phyloP scores from a whole-genome alignment of 2,113 vertebrate species.

The Myiagra hebetior region DNA sequence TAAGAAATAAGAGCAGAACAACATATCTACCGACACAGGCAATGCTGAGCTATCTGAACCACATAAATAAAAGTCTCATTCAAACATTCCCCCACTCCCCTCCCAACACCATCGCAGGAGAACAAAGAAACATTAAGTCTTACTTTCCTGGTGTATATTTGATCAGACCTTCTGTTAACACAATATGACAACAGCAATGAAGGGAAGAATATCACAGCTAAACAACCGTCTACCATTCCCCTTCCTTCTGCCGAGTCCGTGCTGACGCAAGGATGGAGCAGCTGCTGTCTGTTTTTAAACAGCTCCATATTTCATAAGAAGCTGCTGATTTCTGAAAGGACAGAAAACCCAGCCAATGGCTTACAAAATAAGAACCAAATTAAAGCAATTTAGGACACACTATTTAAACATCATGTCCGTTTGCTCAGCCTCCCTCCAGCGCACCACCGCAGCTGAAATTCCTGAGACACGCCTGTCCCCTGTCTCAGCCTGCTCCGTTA shows the following conservation, averaged over 20 bases:
- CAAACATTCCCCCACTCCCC: constrained; percentile 5
- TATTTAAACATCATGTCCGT: not conserved
- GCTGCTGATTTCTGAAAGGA: constrained; percentile 56
- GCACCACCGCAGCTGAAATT: not conserved
- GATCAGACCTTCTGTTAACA: constrained; percentile 62
- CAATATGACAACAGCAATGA: constrained; percentile 52
- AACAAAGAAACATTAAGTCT: constrained; percentile 67
- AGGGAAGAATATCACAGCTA: constrained; percentile 53
- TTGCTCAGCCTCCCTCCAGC: constrained; percentile 26
- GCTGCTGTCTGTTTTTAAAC: constrained; percentile 65
- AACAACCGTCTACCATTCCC: constrained; percentile 46
- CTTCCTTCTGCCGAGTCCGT: constrained; percentile 40
- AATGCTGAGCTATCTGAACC: not conserved
- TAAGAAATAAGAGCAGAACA: constrained; percentile 30
- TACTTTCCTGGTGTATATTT: constrained; percentile 58
- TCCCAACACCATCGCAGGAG: constrained; percentile 41
- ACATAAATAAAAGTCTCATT: constrained; percentile 61
- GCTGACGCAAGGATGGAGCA: constrained; percentile 56
- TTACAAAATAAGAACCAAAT: constrained; percentile 57
- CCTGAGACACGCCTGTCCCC: not conserved
- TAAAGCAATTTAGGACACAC: constrained; percentile 47
- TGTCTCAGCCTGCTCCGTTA: not conserved
- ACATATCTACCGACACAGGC: not conserved
- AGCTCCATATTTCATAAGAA: constrained; percentile 66
- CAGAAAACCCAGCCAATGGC: constrained; percentile 50